Evolutionary conservation across 2,888 invertebrate species (phyloP), one percentile per base, ranked within the genome.

Genomic region (Harpagoxenus sublaevis): DNA sequence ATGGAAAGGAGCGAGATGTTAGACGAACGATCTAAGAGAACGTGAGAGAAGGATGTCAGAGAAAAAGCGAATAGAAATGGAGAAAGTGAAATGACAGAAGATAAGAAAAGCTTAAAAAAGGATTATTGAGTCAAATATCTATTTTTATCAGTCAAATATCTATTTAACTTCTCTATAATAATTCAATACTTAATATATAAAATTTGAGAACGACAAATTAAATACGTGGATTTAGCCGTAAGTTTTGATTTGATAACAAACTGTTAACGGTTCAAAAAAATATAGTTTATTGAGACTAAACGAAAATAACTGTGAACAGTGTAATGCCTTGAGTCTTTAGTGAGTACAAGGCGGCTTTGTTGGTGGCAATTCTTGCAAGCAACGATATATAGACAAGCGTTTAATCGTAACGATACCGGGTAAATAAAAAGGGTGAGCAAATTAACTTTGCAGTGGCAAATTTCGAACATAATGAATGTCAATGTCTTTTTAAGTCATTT

Each of bases 71-170:
- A 68, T 78, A 84, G 83, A 79, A 85, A 68, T 81, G 70, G 63
- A 85, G 75, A 86, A 86, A 77, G 86, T 71, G 78, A 79, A 77
- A 78, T 82, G 81, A 74, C 35, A 74, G 28, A 45, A n/a, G 48
- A 75, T 66, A 55, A 48, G 15, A 66, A 66, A 68, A 79, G 66
- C 70, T 62, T 81, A 66, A 83, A 53, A 83, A 31, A 39, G 28
- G 3, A 18, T n/a, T n/a, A 66, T 31, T 15, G 10, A 31, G 88
- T 88, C 86, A 86, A 90, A 90, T 89, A 88, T 89, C 88, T 88
- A 84, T 91, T 35, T n/a, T 35, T n/a, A 45, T 57, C n/a, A 77
- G n/a, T 45, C 15, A 23, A 23, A 23, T 23, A 23, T 23, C 23
- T 23, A 0, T 31, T 9, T 18, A 51, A 53, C 23, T 65, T 57